A percentile compares a stretch with the other conserved stretches of the same genome.
These are phyloP conservation scores for Galeopterus variegatus DNA, from an alignment of 2,113 vertebrate genomes.

Conservation along the genomic window DNA sequence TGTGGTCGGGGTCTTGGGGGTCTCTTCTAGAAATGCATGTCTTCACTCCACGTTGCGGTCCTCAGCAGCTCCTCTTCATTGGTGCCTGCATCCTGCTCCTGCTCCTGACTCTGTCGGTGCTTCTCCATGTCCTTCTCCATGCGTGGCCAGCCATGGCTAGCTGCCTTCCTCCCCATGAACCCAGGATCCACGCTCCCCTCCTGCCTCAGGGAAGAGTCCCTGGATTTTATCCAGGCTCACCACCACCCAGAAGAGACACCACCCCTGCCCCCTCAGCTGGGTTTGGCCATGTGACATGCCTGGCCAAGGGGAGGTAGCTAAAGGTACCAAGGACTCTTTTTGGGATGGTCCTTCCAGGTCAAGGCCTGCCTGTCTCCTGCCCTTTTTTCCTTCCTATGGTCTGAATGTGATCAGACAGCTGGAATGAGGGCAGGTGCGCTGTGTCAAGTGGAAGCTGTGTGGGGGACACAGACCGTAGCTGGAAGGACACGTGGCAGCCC, in stretches of 20 bases:
- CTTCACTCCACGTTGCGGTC: no score
- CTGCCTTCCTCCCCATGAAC: neutral
- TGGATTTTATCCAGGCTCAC: neutral
- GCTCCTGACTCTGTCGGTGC: no score
- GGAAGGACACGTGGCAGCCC: neutral
- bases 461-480: accelerated
- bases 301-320: neutral
- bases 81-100: no score
- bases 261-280: neutral
- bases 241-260: neutral
- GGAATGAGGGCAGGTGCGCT: no score
- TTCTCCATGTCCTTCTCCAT: no score
- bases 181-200: neutral
- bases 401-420: neutral
- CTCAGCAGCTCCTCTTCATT: no score
- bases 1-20: no score
- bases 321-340: neutral
- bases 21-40: no score
- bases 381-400: neutral
- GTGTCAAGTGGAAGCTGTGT: neutral
- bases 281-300: no score
- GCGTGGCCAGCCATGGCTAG: accelerated
- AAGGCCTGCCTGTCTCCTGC: neutral
- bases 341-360: no score
- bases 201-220: no score